Base-by-base conservation (phyloP, 2,113 vertebrate genomes). In the Myodes glareolus region DNA sequence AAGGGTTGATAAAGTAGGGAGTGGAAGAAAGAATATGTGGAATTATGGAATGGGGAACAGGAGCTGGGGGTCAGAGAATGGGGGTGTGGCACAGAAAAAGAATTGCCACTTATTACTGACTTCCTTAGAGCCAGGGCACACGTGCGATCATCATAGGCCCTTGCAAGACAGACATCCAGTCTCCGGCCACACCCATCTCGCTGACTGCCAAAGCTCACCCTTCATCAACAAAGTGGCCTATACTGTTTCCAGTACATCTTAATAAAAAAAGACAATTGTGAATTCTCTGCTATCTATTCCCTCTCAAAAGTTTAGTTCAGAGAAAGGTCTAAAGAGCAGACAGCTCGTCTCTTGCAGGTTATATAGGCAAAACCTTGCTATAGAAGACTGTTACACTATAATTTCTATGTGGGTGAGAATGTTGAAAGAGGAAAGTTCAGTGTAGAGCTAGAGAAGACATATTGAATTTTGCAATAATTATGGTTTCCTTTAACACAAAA, bases 401-500 rank as follows among this genome's bases (percentile, higher is more conserved):
- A 67, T 93, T 63, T 90, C 42, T 50, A 88, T 63, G 68, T 58
- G 73, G 27, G 36, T 55, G 31, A 70, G 58, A 84, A 9, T 70
- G 47, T 65, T 91, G 17, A 17, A 36, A 85, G 47, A 93, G 63
- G 76, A 93, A n/a, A 73, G n/a, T 58, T 94, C 13, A 72, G 3
- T 86, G 39, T 47, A 86, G 77, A 94, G 4, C 68, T 94, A 13
- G 61, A 90, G 93, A 95, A 94, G 63, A 55, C 39, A 88, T 55
- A 63, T 58, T 94, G 3, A 1, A 31, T 96, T 39, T 70, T 92
- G 25, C 16, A 93, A 78, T 82, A 94, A 81, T 31, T 87, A 90
- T n/a, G 39, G 36, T 72, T 96, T 88, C 89, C 75, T 77, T 77
- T 72, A 88, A 90, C 67, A 70, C 31, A 75, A 97, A 87, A 87